Evolutionary conservation across 2,113 vertebrate genomes (phyloP).

Genomic region (Seriola aureovittata): DNA sequence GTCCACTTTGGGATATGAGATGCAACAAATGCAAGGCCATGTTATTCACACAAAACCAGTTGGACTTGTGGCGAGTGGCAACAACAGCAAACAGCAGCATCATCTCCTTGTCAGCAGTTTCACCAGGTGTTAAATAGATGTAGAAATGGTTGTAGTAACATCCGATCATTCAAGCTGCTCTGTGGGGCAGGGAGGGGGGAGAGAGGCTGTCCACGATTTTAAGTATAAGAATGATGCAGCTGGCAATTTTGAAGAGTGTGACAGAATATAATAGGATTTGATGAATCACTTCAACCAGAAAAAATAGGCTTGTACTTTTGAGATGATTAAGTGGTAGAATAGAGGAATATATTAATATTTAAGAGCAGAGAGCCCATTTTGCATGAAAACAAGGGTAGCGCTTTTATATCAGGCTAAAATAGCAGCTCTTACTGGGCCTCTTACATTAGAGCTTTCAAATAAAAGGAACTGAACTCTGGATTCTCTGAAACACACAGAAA

Average conservation of each 20-base stretch:
- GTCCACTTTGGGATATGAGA: not conserved
- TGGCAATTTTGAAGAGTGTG: constrained; percentile 37
- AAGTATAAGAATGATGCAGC: constrained; percentile 6
- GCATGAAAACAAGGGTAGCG: not conserved
- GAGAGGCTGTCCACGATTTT: not conserved
- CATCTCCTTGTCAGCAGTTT: not conserved
- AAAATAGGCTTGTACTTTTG: constrained; percentile 23
- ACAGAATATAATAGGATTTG: constrained; percentile 44
- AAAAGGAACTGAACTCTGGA: too few relatives aligned
- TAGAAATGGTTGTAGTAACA: constrained; percentile 10
- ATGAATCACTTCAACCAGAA: constrained; percentile 43
- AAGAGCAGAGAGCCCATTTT: constrained; percentile 13
- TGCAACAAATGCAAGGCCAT: not conserved
- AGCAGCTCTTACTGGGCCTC: not conserved
- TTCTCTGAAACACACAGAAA: not conserved
- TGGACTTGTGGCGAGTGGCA: not conserved
- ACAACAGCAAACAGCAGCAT: constrained; percentile 9
- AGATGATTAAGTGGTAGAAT: constrained; percentile 39
- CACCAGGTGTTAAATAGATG: not conserved
- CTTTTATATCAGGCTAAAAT: not conserved
- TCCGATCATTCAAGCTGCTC: constrained; percentile 18
- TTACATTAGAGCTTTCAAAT: not conserved
- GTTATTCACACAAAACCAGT: not conserved
- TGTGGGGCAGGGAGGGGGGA: not conserved
- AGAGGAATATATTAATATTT: constrained; percentile 46